Conservation (phyloP, 2,888 invertebrate genomes). For the Ochropleura leucogaster region DNA sequence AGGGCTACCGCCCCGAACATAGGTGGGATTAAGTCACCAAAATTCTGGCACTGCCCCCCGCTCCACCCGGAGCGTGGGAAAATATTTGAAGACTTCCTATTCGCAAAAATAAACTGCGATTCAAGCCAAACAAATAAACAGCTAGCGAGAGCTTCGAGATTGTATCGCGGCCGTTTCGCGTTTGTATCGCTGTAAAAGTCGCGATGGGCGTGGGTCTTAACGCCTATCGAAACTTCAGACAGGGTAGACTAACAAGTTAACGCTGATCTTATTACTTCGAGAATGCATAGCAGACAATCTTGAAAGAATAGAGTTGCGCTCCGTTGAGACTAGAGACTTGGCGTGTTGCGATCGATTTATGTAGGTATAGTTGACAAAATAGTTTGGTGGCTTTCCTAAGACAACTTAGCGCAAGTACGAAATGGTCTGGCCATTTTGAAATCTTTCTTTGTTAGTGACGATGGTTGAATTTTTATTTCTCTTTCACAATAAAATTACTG, state of each 20-base stretch:
- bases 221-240: background rate
- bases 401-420: no score
- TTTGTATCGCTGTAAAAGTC: background rate
- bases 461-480: no score
- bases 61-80: no score
- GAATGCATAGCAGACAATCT: constrained; percentile 41
- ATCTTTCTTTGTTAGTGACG: background rate
- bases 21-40: no score
- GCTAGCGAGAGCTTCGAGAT: background rate
- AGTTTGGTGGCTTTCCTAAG: background rate
- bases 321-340: background rate
- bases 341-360: constrained; percentile 6
- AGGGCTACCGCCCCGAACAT: no score
- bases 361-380: constrained; percentile 1
- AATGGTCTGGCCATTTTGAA: background rate
- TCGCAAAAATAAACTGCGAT: no score
- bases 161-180: background rate
- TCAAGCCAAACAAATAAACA: background rate
- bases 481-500: no score
- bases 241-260: constrained; percentile 36
- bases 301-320: constrained; percentile 44
- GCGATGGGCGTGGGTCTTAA: background rate
- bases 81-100: no score
- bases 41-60: no score
- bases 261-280: constrained; percentile 34